Evolutionary conservation across 2,797 vertebrate species (phyloP), one percentile per base, ranked within the genome.

Genomic region (Sebastes hubbsi): DNA sequence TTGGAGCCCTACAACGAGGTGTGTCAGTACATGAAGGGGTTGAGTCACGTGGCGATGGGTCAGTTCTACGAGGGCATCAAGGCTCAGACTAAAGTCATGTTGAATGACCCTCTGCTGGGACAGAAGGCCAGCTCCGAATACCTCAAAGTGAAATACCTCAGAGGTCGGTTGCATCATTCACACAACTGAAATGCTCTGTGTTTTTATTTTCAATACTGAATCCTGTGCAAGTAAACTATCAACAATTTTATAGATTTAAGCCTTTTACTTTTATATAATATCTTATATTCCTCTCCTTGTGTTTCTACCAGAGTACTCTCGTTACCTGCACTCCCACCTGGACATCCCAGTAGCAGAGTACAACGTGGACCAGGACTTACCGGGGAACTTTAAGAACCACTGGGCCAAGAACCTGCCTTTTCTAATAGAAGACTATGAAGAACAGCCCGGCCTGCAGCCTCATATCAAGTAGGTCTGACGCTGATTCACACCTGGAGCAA

Each of bases 1-100:
- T 65, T 99, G 61, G 97, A 99, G 84, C 98, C 98, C 0, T 99
- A 99, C 81, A 99, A 99, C 5, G 98, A 99, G 87, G 98, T 98
- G 67, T 99, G 98, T 81, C 98, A 99, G 93, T 99, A 99, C 87
- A 99, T 99, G 98, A 99, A 98, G 88, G 98, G 98, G 3, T 92
- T 99, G 60, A 98, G 98, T 83, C 98, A 99, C 2, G 98, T 99
- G 83, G 97, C 98, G 27, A 97, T 99, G 97, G 98, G 98, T 0
- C 98, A 99, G 89, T 99, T 99, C 90, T 99, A 99, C 29, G 98
- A 99, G 92, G 98, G 98, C 62, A 98, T 99, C 90, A 99, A 99
- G 93, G 98, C 98, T 62, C 98, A 99, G 82, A 99, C 98, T 4
- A 99, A 99, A 93, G 98, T 99, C 56, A 99, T 99, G 98, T 88